A percentile compares a stretch with the other conserved stretches of the same genome.
Evolutionary conservation across 2,797 vertebrate species (phyloP).

Genomic region (Setipinna tenuifilis): DNA sequence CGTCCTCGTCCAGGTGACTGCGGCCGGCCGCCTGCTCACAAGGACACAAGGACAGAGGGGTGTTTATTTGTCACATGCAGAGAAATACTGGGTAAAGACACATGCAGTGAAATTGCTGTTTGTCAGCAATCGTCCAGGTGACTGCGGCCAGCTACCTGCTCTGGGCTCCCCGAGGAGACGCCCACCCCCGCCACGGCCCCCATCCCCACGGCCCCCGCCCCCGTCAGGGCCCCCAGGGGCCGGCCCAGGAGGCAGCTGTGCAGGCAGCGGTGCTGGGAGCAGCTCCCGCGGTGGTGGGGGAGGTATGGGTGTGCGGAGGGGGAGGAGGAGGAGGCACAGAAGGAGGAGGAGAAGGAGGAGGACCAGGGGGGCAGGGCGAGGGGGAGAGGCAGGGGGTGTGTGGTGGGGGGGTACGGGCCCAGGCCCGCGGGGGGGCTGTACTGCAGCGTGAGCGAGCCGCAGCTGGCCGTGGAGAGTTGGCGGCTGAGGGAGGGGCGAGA

Average conservation of each 20-base stretch:
- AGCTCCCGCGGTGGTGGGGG: slow-evolving; percentile 56
- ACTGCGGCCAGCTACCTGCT: slow-evolving; percentile 72
- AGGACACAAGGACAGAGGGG: too few species aligned
- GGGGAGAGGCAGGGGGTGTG: too few species aligned
- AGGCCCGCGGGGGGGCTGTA: slow-evolving; percentile 6
- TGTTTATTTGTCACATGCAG: too few species aligned
- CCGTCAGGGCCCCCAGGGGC: slow-evolving; percentile 50
- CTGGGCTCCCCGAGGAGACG: slow-evolving; percentile 76
- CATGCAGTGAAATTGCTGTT: too few species aligned
- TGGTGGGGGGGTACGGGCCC: not conserved
- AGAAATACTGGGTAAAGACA: too few species aligned
- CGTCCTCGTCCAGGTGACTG: slow-evolving; percentile 92
- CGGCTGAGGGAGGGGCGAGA: slow-evolving; percentile 79
- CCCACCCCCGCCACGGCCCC: slow-evolving; percentile 28
- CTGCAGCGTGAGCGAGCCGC: slow-evolving; percentile 79
- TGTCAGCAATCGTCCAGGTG: slow-evolving; percentile 95
- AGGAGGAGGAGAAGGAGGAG: not conserved
- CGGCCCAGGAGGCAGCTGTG: slow-evolving; percentile 71
- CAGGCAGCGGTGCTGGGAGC: slow-evolving; percentile 79
- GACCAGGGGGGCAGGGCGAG: too few species aligned
- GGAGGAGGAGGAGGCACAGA: not conserved
- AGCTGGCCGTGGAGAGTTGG: slow-evolving; percentile 83
- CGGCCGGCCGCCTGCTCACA: slow-evolving; percentile 54
- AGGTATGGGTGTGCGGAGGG: not conserved
- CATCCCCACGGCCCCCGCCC: too few species aligned